These are phyloP conservation scores for Oophaga pumilio DNA, from an alignment of 2,113 vertebrate species.

Conservation along the genomic window DNA sequence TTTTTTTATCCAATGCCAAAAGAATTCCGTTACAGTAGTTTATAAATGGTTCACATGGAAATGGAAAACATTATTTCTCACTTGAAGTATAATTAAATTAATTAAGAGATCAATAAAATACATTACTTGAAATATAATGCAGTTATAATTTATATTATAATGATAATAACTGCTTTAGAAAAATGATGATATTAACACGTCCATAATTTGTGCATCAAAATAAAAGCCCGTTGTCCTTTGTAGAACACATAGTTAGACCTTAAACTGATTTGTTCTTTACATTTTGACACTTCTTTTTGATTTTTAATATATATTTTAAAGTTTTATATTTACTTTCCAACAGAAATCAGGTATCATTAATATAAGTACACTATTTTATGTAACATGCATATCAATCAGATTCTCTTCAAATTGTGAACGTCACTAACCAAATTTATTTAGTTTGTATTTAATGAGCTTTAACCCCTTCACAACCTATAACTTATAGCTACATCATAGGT, in stretches of 20 bases:
- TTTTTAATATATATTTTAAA: too few species aligned
- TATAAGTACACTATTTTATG: too few species aligned
- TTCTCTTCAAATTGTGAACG: too few species aligned
- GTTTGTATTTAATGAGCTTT: too few species aligned
- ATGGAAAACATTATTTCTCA: slow-evolving; percentile 26
- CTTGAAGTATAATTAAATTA: slow-evolving; percentile 8
- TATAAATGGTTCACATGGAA: slow-evolving; percentile 11
- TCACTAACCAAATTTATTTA: too few species aligned
- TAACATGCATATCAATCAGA: too few species aligned
- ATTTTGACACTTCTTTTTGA: too few species aligned
- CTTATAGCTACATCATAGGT: too few species aligned
- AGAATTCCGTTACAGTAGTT: not conserved
- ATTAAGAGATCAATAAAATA: slow-evolving; percentile 30
- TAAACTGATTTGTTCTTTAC: not conserved
- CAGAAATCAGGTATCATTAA: too few species aligned
- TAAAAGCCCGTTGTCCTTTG: slow-evolving; percentile 56
- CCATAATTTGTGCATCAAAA: not conserved
- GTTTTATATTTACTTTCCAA: too few species aligned
- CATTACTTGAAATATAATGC: slow-evolving; percentile 29
- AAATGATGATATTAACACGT: not conserved
- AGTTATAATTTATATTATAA: slow-evolving; percentile 22
- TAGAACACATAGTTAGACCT: slow-evolving; percentile 66
- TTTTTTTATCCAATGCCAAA: slow-evolving; percentile 6
- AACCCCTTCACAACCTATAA: too few species aligned
- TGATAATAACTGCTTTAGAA: not conserved